A percentile compares a stretch with the other conserved stretches of the same genome.
phyloP scores from a whole-genome alignment of 1,140 invertebrate species.

The Lepidostoma basale region DNA sequence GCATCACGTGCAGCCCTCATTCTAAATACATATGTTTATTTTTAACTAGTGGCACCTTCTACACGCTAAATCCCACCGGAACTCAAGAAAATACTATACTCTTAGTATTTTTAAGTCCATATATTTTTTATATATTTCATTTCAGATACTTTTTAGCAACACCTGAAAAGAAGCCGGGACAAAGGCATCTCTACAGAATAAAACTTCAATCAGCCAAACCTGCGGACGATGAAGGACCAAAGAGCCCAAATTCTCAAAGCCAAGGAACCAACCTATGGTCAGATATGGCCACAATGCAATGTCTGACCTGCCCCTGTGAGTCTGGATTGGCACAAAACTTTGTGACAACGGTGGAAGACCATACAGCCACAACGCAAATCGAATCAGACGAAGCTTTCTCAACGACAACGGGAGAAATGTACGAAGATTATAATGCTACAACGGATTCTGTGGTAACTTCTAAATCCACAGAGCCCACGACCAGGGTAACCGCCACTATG shows the following conservation, averaged over 20 bases:
- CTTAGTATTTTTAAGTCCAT: too few relatives aligned
- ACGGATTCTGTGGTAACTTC: neutral
- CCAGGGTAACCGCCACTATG: constrained; percentile 1
- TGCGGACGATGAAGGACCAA: constrained; percentile 13
- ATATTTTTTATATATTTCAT: neutral
- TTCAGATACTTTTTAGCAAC: constrained; percentile 69
- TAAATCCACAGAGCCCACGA: neutral
- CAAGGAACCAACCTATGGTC: constrained; percentile 50
- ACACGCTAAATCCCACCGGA: too few relatives aligned
- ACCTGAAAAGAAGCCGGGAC: constrained; percentile 69
- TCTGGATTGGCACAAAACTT: constrained; percentile 42
- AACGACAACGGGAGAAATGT: constrained; percentile 11
- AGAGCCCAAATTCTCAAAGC: constrained; percentile 1
- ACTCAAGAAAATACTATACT: too few relatives aligned
- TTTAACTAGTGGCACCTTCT: too few relatives aligned
- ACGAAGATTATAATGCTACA: neutral
- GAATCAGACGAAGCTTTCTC: neutral
- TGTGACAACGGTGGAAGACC: neutral
- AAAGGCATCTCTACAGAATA: constrained; percentile 76
- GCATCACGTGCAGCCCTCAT: too few relatives aligned
- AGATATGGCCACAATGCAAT: constrained; percentile 47
- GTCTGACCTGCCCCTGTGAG: constrained; percentile 54
- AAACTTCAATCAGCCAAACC: constrained; percentile 49
- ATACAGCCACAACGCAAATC: neutral
- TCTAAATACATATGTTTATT: too few relatives aligned